Evolutionary conservation across 2,797 vertebrate genomes (phyloP), one percentile per base, ranked within the genome.

Genomic region (Arctocebus calabarensis): DNA sequence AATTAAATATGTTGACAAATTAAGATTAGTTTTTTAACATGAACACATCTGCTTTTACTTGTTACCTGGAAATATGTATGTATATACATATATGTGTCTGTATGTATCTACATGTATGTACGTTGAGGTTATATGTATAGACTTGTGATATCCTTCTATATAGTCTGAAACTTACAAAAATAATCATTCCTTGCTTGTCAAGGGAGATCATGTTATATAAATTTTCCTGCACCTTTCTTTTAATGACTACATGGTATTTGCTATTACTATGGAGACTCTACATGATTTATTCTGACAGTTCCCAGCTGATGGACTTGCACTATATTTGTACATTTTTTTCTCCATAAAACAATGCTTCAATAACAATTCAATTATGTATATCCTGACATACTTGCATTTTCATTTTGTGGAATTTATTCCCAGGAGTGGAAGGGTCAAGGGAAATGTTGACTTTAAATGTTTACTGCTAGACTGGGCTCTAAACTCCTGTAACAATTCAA

Each of bases 381-480:
- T 23, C 27, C 14, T 90, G 73, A 68, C 34, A 57, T 5, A 55
- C 61, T 37, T 81, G 37, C 40, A 1, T 77, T 95, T 93, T 73
- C 17, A 73, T 81, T 87, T 62, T 48, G 40, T 73, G 55, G n/a
- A 34, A 19, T 29, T 78, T 27, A 64, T 43, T 78, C 40, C 40
- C 71, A 43, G 12, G 22, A 34, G 14, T 16, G 16, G 75, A 23
- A 37, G 43, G 14, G 23, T 92, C 57, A 83, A 82, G 84, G 37
- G n/a, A 66, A 90, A 68, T 66, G 7, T 73, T 92, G 75, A n/a
- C 64, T 86, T 75, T 84, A 22, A 11, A 71, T 77, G 43, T 87
- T 61, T 34, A 32, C 34, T 23, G 70, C 45, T 59, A 32, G 57
- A 66, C 7, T 61, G 5, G 37, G 73, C 10, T 87, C 37, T 84